phyloP scores from a whole-genome alignment of 2,888 invertebrate genomes.

The Acleris literana region DNA sequence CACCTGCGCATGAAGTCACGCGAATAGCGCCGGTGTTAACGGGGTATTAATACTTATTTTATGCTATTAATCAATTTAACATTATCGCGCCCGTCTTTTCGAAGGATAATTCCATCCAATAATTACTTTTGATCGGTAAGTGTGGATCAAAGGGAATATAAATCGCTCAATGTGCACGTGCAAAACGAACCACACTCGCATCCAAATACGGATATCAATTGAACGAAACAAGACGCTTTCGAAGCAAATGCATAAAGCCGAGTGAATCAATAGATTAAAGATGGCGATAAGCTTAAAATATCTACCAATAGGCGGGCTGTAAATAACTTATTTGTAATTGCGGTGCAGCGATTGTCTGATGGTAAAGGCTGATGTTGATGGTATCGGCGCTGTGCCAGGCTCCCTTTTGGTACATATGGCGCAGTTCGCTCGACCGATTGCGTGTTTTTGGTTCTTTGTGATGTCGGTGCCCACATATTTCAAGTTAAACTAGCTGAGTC shows the following conservation, averaged over 20 bases:
- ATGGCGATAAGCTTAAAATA: conserved; percentile 64
- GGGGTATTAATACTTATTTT: conserved; percentile 8
- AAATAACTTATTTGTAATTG: conserved; percentile 72
- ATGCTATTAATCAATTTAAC: conserved; percentile 20
- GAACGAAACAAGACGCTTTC: conserved; percentile 32
- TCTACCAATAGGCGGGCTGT: conserved; percentile 59
- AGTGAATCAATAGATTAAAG: conserved; percentile 60
- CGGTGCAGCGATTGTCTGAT: conserved; percentile 58
- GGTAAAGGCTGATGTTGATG: conserved; percentile 58
- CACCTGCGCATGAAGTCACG: conserved; percentile 32
- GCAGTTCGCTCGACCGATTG: conserved; percentile 47
- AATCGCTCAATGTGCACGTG: conserved; percentile 26
- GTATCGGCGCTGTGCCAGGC: conserved; percentile 58
- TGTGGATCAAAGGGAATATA: conserved; percentile 22
- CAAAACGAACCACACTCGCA: conserved; percentile 27
- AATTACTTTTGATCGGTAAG: conserved; percentile 27
- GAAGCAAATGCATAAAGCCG: conserved; percentile 46
- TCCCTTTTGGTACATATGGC: conserved; percentile 38
- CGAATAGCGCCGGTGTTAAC: conserved; percentile 12
- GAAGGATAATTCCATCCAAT: conserved; percentile 17
- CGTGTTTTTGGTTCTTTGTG: conserved; percentile 44
- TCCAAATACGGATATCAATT: conserved; percentile 37
- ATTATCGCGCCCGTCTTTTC: conserved; percentile 9
- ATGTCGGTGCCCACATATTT: conserved; percentile 34
- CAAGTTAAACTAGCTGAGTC: conserved; percentile 32